Base-by-base conservation (phyloP, 2,113 vertebrate species). In the Lutjanus erythropterus region DNA sequence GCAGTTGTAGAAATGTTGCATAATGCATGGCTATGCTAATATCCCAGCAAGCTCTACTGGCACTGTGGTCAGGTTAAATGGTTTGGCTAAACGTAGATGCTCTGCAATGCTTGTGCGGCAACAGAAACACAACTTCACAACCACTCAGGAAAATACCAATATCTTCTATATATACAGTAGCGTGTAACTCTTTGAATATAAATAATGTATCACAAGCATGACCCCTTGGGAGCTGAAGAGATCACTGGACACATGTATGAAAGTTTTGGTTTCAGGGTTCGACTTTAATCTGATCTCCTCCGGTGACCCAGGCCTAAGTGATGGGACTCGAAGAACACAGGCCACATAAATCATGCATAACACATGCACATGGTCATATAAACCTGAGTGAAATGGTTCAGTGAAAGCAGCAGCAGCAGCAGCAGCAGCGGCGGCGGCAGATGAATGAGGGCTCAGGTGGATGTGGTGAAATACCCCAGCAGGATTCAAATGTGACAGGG, bases 401-500 rank as follows among this genome's bases (percentile, higher is more conserved):
- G 58, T 62, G 71, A 76, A 82, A 79, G 80, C 47, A 66, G 75
- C 46, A 12, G 73, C 39, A 52, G 82, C n/a, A n/a, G n/a, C n/a
- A n/a, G n/a, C n/a, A n/a, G n/a, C n/a, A n/a, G n/a, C n/a, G n/a
- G n/a, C n/a, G n/a, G 69, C 39, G 53, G 73, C 39, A 52, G 82
- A 89, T 80, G 75, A 88, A 82, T 69, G 80, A 76, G 78, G 83
- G 77, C 75, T 75, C 78, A 84, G 68, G 74, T 92, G 69, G 66
- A 86, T 5, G 39, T 18, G 46, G n/a, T 42, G 19, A 85, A 81
- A 75, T 31, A 56, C 46, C 65, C 69, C 52, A 44, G 39, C 50
- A 41, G 66, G 67, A 78, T 87, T 79, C 49, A 78, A 78, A 84
- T 80, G 69, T 81, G 81, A 88, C 79, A 75, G 75, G 64, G 52